Conservation (phyloP, 2,888 invertebrate species). For the Tachina lurida region DNA sequence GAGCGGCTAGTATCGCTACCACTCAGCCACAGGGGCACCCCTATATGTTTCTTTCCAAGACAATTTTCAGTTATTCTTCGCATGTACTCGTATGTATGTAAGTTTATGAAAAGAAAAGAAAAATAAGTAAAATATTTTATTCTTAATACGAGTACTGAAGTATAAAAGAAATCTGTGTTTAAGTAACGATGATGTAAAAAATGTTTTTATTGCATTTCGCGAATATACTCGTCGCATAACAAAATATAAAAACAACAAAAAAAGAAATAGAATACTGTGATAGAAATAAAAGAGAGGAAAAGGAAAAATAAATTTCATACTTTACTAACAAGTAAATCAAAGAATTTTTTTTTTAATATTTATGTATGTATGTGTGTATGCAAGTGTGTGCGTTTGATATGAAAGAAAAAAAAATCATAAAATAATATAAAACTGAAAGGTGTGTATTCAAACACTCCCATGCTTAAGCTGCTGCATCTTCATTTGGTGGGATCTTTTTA, state of each 20-base stretch:
- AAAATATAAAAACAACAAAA: constrained; percentile 47
- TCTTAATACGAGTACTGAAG: constrained; percentile 52
- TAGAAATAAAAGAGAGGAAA: constrained; percentile 12
- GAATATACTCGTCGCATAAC: constrained; percentile 74
- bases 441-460: constrained; percentile 57
- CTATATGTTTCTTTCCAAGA: neutral
- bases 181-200: constrained; percentile 76
- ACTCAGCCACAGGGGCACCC: too few relatives aligned
- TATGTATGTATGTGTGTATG: neutral
- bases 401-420: constrained; percentile 75
- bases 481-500: neutral
- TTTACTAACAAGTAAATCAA: constrained; percentile 70
- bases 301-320: constrained; percentile 60
- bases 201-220: constrained; percentile 82
- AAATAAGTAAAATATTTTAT: constrained; percentile 44
- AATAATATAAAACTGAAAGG: constrained; percentile 75
- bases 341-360: constrained; percentile 37
- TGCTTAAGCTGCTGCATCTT: neutral
- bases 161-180: constrained; percentile 72
- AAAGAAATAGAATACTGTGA: constrained; percentile 53
- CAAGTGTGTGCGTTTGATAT: constrained; percentile 47
- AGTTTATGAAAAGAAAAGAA: constrained; percentile 13
- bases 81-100: neutral
- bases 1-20: too few relatives aligned
- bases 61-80: neutral